Conservation (phyloP, 2,113 vertebrate species). For the Murina feae region DNA sequence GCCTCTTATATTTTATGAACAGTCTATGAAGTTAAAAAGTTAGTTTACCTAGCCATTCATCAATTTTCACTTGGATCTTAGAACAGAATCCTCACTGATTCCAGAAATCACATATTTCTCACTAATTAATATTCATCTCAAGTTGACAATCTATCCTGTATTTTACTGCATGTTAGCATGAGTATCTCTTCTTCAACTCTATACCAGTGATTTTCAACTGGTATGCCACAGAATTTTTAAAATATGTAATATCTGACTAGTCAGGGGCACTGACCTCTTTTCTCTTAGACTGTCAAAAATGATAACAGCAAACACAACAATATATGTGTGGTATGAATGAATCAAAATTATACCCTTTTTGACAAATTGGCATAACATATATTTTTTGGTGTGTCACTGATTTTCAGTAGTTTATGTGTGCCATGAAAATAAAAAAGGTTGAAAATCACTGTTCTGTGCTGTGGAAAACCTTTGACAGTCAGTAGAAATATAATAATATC, state of each 20-base stretch:
- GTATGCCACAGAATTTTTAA: not conserved
- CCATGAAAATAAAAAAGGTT: not conserved
- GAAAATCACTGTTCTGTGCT: not conserved
- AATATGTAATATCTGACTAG: not conserved
- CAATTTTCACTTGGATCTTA: slow-evolving; percentile 49
- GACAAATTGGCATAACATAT: not conserved
- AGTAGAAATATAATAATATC: not conserved
- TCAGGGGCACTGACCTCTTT: not conserved
- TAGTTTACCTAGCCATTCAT: slow-evolving; percentile 29
- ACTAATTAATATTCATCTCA: slow-evolving; percentile 45
- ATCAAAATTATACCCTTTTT: not conserved
- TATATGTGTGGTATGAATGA: not conserved
- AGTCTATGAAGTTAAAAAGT: slow-evolving; percentile 42
- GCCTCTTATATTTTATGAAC: slow-evolving; percentile 38
- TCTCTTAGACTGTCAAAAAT: not conserved
- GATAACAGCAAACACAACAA: not conserved
- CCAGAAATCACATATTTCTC: slow-evolving; percentile 31
- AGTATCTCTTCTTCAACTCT: not conserved
- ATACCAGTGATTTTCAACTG: not conserved
- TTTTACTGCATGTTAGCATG: not conserved
- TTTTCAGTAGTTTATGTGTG: not conserved
- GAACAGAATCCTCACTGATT: slow-evolving; percentile 28
- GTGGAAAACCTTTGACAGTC: not conserved
- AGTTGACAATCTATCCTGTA: not conserved
- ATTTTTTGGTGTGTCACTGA: not conserved